phyloP scores from a whole-genome alignment of 2,797 vertebrate genomes.

The Mormyrops attenuatus region DNA sequence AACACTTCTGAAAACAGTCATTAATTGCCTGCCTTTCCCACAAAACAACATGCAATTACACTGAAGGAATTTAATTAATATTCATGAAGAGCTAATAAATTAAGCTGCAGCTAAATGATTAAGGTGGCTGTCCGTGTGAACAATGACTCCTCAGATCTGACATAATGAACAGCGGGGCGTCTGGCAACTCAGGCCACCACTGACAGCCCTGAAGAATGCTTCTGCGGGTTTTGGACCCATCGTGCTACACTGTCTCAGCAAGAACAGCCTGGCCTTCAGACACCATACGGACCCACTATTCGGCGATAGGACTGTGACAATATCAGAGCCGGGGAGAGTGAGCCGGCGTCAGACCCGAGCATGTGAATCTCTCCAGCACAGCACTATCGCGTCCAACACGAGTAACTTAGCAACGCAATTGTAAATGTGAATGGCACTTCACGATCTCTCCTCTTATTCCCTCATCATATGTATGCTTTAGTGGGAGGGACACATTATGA shows the following conservation, averaged over 20 bases:
- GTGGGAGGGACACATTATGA: background rate
- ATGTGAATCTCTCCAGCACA: background rate
- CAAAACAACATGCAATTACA: slow-evolving; percentile 4
- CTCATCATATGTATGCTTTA: background rate
- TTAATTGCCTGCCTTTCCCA: background rate
- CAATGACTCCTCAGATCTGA: background rate
- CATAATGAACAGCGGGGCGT: background rate
- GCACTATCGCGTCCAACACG: no score
- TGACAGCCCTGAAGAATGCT: background rate
- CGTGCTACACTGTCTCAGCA: background rate
- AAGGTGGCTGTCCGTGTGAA: background rate
- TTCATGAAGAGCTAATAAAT: slow-evolving; percentile 4
- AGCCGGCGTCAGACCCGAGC: background rate
- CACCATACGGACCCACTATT: background rate
- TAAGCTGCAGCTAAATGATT: background rate
- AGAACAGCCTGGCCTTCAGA: background rate
- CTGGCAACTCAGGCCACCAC: background rate
- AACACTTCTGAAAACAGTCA: background rate
- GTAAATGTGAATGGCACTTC: background rate
- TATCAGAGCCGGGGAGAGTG: background rate
- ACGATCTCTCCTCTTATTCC: background rate
- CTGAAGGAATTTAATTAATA: slow-evolving; percentile 12
- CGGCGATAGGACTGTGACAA: background rate
- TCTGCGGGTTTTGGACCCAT: background rate
- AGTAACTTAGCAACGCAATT: background rate